Evolutionary conservation across 1,140 invertebrate genomes (phyloP), one percentile per base, ranked within the genome.

Genomic region (Procambarus virginalis): DNA sequence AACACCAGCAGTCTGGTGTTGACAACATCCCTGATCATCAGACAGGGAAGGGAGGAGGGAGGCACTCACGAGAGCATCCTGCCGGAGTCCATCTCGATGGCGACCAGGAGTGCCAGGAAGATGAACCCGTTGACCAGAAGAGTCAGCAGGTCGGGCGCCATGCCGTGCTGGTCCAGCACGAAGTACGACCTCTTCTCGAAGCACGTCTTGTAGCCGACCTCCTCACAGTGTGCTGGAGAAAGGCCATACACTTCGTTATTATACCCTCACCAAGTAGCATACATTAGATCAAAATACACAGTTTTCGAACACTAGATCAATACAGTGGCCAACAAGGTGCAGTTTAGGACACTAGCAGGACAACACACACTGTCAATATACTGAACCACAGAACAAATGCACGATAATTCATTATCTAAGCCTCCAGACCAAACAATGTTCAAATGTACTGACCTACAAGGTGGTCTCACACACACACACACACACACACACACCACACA

Each of bases 91-190:
- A 17, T 17, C 14, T 88, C 86, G 10, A 88, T 88, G 46, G 82
- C 34, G 64, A 45, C 48, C 34, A 88, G 45, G 64, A 75, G 0
- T 78, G 45, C 2, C 9, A 88, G 75, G 86, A 88, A 88, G 78
- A 88, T 75, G 78, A 88, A 8, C 22, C 86, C 86, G 20, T 88
- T 75, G 64, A 81, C 51, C 20, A 81, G 58, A 55, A 88, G 86
- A 0, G 86, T 58, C 48, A 88, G 60, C 78, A 88, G 46, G 49
- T 88, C 86, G 1, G 34, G 64, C 5, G 22, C 60, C 86, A 88
- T 88, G 34, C 78, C 86, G 17, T 70, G 10, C 20, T 88, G 22
- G 10, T 46, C 79, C 5, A 88, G 64, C 58, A 46, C 45, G 70
- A 80, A 88, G 48, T 88, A 88, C 45, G 78, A 81, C 64, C 68